A percentile compares a stretch with the other conserved stretches of the same genome.
Evolutionary conservation across 2,797 vertebrate genomes (phyloP).

Genomic region (Harpagifer antarcticus): DNA sequence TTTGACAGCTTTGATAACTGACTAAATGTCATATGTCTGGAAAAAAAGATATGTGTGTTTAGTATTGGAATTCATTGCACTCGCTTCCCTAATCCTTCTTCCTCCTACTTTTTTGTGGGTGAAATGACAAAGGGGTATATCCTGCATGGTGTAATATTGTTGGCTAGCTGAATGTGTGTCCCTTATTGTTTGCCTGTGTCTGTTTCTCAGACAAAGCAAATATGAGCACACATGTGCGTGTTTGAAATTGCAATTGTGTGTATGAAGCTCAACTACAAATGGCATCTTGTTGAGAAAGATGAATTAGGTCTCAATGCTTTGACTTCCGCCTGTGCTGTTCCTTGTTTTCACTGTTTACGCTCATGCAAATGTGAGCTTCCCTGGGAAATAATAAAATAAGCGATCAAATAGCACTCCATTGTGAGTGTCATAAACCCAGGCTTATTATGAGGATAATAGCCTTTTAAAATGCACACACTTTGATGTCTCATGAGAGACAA

Average conservation of each 20-base stretch:
- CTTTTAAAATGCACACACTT: slow-evolving; percentile 65
- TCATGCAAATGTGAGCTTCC: slow-evolving; percentile 46
- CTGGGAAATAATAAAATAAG: slow-evolving; percentile 60
- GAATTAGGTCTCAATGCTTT: slow-evolving; percentile 44
- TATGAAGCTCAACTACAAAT: slow-evolving; percentile 48
- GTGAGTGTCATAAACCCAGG: slow-evolving; percentile 56
- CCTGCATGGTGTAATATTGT: slow-evolving; percentile 28
- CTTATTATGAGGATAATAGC: slow-evolving; percentile 68
- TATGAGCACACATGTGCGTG: slow-evolving; percentile 24
- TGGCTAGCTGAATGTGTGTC: slow-evolving; percentile 17
- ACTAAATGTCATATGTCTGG: slow-evolving; percentile 75
- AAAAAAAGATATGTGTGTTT: slow-evolving; percentile 47
- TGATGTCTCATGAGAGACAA: slow-evolving; percentile 60
- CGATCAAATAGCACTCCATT: slow-evolving; percentile 63
- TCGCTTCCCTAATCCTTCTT: slow-evolving; percentile 11
- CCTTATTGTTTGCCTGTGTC: slow-evolving; percentile 28
- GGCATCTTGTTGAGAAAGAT: slow-evolving; percentile 42
- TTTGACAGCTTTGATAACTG: slow-evolving; percentile 79
- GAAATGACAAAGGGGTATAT: slow-evolving; percentile 26
- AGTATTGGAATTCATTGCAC: slow-evolving; percentile 54
- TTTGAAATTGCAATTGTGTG: slow-evolving; percentile 34
- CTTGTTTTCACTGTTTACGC: slow-evolving; percentile 44
- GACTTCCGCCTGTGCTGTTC: slow-evolving; percentile 33
- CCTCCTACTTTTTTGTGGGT: slow-evolving; percentile 11
- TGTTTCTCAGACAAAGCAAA: slow-evolving; percentile 17